Percentiles rank a stretch among this genome's conserved stretches.
Conservation (phyloP, 2,797 vertebrate genomes). For the Sebastes itinus region DNA sequence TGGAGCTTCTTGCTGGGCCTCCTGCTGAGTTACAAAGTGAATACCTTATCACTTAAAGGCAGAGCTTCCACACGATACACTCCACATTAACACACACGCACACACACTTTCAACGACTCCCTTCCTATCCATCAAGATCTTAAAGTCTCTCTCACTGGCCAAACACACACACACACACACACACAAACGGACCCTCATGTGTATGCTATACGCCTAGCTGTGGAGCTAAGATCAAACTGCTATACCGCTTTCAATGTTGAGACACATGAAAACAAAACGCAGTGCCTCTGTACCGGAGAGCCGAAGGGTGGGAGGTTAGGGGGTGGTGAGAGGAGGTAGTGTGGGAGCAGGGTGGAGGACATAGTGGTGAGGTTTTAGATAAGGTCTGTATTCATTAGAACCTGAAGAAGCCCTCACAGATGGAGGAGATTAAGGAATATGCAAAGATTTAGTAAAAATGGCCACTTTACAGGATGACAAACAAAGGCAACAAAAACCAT, state of each 20-base stretch:
- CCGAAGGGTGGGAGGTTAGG: not conserved
- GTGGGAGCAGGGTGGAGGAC: not conserved
- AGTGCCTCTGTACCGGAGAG: slow-evolving; percentile 29
- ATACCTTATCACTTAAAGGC: slow-evolving; percentile 79
- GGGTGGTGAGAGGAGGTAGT: not conserved
- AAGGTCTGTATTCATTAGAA: slow-evolving; percentile 41
- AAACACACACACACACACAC: slow-evolving; percentile 3
- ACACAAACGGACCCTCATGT: slow-evolving; percentile 9
- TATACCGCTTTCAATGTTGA: slow-evolving; percentile 54
- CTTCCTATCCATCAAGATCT: slow-evolving; percentile 59
- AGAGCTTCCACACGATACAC: slow-evolving; percentile 62
- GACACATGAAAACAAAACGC: slow-evolving; percentile 63
- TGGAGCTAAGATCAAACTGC: slow-evolving; percentile 60
- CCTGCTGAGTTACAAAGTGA: slow-evolving; percentile 78
- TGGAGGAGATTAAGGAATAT: not conserved
- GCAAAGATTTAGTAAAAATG: not conserved
- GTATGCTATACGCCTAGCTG: slow-evolving; percentile 27
- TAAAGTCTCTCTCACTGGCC: slow-evolving; percentile 20
- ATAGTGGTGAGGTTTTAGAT: slow-evolving; percentile 4
- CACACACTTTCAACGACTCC: slow-evolving; percentile 16
- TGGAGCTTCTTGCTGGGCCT: slow-evolving; percentile 50
- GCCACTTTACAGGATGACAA: not conserved
- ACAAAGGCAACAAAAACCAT: not conserved
- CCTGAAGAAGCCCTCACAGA: not conserved
- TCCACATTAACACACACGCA: slow-evolving; percentile 39